phyloP scores from a whole-genome alignment of 2,113 vertebrate genomes.

The Dryoscopus gambensis region DNA sequence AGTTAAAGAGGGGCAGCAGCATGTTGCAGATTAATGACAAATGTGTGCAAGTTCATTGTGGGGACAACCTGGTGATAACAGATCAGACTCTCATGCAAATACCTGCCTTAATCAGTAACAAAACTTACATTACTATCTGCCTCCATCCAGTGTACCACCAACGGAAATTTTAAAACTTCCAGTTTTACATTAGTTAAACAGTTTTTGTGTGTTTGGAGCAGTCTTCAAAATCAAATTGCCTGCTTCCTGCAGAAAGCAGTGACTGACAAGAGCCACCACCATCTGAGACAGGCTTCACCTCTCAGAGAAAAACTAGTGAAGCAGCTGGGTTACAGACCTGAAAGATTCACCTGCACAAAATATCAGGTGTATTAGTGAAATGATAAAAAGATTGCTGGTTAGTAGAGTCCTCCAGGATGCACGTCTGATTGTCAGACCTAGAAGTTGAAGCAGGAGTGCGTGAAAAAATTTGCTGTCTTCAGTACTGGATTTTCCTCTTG shows the following conservation, averaged over 20 bases:
- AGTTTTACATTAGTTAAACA: neutral
- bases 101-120: neutral
- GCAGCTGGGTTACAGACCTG: neutral
- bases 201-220: neutral
- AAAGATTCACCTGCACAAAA: neutral
- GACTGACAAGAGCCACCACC: neutral
- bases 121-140: neutral
- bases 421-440: neutral
- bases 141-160: neutral
- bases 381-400: neutral
- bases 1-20: neutral
- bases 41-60: neutral
- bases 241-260: neutral
- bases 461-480: neutral
- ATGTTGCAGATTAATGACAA: neutral
- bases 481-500: neutral
- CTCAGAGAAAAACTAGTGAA: neutral
- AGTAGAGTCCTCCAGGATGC: neutral
- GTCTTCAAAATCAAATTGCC: neutral
- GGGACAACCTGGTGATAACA: neutral
- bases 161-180: neutral
- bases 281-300: neutral
- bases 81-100: neutral
- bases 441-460: fast-evolving
- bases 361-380: neutral